Conservation (phyloP, 2,113 vertebrate genomes). For the Formicarius rufipectus region DNA sequence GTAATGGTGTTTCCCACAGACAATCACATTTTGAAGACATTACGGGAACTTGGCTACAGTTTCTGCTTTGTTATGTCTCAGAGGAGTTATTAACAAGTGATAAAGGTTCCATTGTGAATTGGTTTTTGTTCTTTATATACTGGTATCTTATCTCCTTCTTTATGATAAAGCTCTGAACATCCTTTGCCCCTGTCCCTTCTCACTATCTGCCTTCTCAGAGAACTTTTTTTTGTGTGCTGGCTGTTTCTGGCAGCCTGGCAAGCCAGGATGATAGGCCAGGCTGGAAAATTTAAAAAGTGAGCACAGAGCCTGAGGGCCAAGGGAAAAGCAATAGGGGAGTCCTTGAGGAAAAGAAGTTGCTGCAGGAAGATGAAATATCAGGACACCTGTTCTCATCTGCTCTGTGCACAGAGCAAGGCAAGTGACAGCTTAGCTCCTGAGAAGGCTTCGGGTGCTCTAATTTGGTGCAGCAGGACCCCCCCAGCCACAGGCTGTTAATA, state of each 20-base stretch:
- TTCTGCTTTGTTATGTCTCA: not conserved
- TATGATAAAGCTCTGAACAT: not conserved
- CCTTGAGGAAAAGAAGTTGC: not conserved
- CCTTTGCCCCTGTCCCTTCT: not conserved
- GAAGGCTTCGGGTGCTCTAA: not conserved
- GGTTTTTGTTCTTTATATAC: not conserved
- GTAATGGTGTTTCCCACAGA: constrained; percentile 44
- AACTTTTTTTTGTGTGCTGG: not conserved
- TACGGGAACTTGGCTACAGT: not conserved
- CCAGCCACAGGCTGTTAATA: not conserved
- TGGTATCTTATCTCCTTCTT: not conserved
- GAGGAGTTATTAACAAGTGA: constrained; percentile 4
- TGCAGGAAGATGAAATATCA: not conserved
- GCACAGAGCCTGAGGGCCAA: not conserved
- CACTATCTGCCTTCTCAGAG: constrained; percentile 4
- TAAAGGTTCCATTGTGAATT: not conserved
- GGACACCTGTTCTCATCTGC: not conserved
- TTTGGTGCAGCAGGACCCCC: not conserved
- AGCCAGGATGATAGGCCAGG: not conserved
- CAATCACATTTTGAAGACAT: constrained; percentile 29
- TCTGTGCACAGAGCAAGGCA: not conserved
- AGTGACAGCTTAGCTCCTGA: not conserved
- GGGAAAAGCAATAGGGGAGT: not conserved
- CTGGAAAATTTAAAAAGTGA: not conserved
- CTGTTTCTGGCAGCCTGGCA: not conserved